Conservation (phyloP, 64 coral and sea anemone genomes). For the Cladopsammia gracilis region DNA sequence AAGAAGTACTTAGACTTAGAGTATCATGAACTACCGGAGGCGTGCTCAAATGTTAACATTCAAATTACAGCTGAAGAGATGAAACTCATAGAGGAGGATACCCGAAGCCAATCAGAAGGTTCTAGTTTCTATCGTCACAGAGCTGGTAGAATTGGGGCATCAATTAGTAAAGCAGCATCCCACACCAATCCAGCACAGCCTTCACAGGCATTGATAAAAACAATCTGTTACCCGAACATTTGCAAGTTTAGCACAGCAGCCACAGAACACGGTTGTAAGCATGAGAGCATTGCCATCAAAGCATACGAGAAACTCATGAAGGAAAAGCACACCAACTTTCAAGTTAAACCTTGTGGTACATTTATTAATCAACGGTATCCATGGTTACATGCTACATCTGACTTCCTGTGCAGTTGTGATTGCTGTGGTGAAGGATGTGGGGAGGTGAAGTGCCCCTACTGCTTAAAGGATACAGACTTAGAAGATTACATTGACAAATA, state of each 20-base stretch:
- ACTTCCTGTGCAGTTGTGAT: slow-evolving; percentile 46
- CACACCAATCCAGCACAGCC: slow-evolving; percentile 14
- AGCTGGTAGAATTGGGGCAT: slow-evolving; percentile 57
- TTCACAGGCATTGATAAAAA: slow-evolving; percentile 25
- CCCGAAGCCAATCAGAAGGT: slow-evolving; percentile 30
- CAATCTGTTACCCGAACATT: slow-evolving; percentile 27
- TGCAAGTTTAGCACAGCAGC: slow-evolving; percentile 25
- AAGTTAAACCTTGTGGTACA: slow-evolving; percentile 37
- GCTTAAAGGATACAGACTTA: neutral
- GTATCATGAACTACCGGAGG: slow-evolving; percentile 2
- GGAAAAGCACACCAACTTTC: slow-evolving; percentile 35
- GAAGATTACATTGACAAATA: slow-evolving; percentile 13
- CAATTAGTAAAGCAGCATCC: slow-evolving; percentile 21
- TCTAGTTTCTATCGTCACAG: slow-evolving; percentile 44
- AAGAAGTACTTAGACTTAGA: slow-evolving; percentile 17
- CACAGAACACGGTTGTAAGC: slow-evolving; percentile 22
- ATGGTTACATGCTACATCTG: slow-evolving; percentile 62
- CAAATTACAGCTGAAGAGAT: slow-evolving; percentile 30
- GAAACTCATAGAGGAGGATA: slow-evolving; percentile 27
- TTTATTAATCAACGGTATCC: slow-evolving; percentile 30
- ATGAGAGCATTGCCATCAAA: slow-evolving; percentile 37
- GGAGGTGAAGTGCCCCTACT: slow-evolving; percentile 37
- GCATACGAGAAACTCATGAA: slow-evolving; percentile 46
- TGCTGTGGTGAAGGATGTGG: slow-evolving; percentile 64
- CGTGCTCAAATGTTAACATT: slow-evolving; percentile 14